Percentiles rank a stretch among this genome's conserved stretches.
Evolutionary conservation across 53 echinoderm and acorn worm genomes (phyloP).

Genomic region (Antedon mediterranea): DNA sequence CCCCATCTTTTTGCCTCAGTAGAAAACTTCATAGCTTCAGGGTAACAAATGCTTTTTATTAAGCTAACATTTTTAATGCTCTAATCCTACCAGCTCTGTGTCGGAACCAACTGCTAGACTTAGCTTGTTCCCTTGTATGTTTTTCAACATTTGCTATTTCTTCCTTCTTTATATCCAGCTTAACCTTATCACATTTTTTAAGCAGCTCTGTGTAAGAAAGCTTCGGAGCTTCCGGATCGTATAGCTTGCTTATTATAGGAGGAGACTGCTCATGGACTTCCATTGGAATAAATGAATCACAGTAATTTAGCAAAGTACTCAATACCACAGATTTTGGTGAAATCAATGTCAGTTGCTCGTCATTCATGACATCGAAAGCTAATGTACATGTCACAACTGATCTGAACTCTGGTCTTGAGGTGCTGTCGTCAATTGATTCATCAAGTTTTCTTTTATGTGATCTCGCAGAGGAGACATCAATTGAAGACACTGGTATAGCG

Average conservation of each 20-base stretch:
- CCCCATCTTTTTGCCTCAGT: conserved; percentile 8
- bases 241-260: background rate
- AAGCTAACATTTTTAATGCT: conserved; percentile 3
- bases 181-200: too few species aligned
- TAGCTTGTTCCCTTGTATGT: background rate
- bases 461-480: conserved; percentile 9
- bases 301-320: too few species aligned
- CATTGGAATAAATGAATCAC: too few species aligned
- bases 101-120: background rate
- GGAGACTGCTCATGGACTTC: background rate
- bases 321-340: background rate
- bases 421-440: too few species aligned
- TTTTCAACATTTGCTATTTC: background rate
- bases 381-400: too few species aligned
- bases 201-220: too few species aligned
- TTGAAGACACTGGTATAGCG: conserved; percentile 8
- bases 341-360: too few species aligned
- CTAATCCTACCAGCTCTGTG: background rate
- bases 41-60: conserved; percentile 14
- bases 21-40: conserved; percentile 2
- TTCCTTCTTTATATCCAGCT: too few species aligned
- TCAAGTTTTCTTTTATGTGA: conserved; percentile 8
- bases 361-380: too few species aligned
- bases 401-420: too few species aligned
- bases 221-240: too few species aligned